Percentiles rank a stretch among this genome's conserved stretches.
These are phyloP conservation scores for Bufo bufo DNA, from an alignment of 2,113 vertebrate genomes.

Conservation along the genomic window DNA sequence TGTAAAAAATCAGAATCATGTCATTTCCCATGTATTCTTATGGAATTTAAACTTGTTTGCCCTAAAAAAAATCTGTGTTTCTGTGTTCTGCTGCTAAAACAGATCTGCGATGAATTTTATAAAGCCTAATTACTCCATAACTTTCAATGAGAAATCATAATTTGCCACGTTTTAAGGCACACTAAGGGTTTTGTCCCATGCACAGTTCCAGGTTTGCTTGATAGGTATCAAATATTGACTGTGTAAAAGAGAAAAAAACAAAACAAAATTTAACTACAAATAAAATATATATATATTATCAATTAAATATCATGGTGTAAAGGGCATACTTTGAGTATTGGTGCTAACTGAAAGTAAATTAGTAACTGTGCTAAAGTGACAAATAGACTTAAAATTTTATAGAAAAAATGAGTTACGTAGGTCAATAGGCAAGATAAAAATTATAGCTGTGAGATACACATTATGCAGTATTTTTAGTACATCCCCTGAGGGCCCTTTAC, in stretches of 20 bases:
- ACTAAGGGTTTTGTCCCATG: background rate
- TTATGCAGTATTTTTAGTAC: background rate
- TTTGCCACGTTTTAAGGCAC: too few relatives aligned
- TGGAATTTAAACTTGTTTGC: too few relatives aligned
- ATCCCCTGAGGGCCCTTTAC: background rate
- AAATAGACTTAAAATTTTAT: background rate
- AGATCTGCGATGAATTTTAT: too few relatives aligned
- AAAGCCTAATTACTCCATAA: too few relatives aligned
- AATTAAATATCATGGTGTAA: constrained; percentile 56
- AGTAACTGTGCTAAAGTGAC: constrained; percentile 49
- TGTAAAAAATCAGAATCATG: too few relatives aligned
- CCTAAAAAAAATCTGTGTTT: too few relatives aligned
- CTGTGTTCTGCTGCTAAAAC: too few relatives aligned
- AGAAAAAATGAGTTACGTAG: background rate
- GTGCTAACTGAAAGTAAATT: constrained; percentile 52
- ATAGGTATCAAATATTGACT: background rate
- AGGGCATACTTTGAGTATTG: constrained; percentile 49
- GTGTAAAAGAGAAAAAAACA: background rate
- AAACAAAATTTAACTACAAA: background rate
- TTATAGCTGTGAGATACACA: background rate
- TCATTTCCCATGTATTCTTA: too few relatives aligned
- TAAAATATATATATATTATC: constrained; percentile 52
- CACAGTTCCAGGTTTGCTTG: background rate
- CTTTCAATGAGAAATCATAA: too few relatives aligned
- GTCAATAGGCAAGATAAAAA: constrained; percentile 19